phyloP scores from a whole-genome alignment of 2,113 vertebrate genomes.

The Emberiza fucata region DNA sequence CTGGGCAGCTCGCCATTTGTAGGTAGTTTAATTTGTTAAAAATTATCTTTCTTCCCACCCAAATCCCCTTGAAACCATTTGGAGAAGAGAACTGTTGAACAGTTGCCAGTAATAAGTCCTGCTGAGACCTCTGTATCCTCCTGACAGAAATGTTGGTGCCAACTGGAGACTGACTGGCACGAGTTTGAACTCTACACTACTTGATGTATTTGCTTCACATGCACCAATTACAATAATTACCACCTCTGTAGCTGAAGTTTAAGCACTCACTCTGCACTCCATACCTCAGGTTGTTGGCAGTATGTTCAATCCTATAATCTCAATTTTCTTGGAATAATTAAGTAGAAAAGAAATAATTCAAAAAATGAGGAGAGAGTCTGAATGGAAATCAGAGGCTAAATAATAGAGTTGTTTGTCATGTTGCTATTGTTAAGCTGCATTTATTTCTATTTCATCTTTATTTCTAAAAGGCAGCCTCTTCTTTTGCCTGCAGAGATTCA shows the following conservation, averaged over 20 bases:
- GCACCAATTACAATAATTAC: constrained; percentile 62
- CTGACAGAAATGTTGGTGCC: constrained; percentile 35
- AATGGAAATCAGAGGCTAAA: background rate
- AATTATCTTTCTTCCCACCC: constrained; percentile 49
- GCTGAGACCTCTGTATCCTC: constrained; percentile 60
- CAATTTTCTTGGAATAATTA: constrained; percentile 35
- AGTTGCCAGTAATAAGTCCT: constrained; percentile 56
- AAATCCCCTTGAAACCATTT: constrained; percentile 58
- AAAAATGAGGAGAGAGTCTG: background rate
- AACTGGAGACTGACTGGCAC: constrained; percentile 56
- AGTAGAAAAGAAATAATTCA: background rate
- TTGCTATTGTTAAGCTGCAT: background rate
- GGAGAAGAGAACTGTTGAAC: constrained; percentile 49
- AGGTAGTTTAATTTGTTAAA: constrained; percentile 67
- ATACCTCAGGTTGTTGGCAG: constrained; percentile 42
- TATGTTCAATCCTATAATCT: background rate
- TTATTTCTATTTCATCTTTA: background rate
- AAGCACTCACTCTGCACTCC: background rate
- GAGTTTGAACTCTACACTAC: constrained; percentile 27
- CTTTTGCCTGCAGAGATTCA: background rate
- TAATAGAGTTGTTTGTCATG: background rate
- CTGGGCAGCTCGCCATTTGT: constrained; percentile 51
- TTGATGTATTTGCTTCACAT: constrained; percentile 38
- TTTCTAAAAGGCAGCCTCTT: background rate
- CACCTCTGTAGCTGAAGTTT: constrained; percentile 25